These are phyloP conservation scores for Heterodera schachtii DNA, from an alignment of 1,140 invertebrate species.

Conservation along the genomic window DNA sequence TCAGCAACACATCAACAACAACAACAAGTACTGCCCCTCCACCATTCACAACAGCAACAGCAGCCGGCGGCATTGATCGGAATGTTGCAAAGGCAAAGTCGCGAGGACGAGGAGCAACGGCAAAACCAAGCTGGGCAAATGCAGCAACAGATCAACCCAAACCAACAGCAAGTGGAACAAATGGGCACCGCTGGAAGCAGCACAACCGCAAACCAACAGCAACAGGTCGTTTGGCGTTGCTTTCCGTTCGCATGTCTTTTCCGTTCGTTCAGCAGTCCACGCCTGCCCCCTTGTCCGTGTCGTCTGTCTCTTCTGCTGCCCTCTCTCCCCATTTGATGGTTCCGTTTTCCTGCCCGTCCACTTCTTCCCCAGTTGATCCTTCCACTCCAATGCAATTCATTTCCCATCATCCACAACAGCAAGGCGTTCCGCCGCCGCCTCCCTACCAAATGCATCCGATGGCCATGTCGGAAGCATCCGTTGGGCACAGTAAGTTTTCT, in stretches of 20 bases:
- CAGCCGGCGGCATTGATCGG: conserved; percentile 15
- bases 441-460: conserved; percentile 19
- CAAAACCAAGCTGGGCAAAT: background rate
- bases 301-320: background rate
- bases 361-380: background rate
- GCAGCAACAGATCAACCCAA: background rate
- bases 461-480: background rate
- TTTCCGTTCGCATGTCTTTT: background rate
- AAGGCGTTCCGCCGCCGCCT: background rate
- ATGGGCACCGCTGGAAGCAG: background rate
- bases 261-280: background rate
- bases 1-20: conserved; percentile 15
- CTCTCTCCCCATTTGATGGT: background rate
- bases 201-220: background rate
- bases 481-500: conserved; percentile 1
- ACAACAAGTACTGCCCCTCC: background rate
- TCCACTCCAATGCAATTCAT: background rate
- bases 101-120: background rate
- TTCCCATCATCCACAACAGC: background rate
- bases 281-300: background rate
- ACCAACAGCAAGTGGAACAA: background rate
- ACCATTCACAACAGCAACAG: conserved; percentile 2
- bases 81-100: conserved; percentile 18
- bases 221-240: background rate
- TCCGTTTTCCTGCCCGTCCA: conserved; percentile 1